phyloP scores from a whole-genome alignment of 2,797 vertebrate species.

The Protosalanx chinensis region DNA sequence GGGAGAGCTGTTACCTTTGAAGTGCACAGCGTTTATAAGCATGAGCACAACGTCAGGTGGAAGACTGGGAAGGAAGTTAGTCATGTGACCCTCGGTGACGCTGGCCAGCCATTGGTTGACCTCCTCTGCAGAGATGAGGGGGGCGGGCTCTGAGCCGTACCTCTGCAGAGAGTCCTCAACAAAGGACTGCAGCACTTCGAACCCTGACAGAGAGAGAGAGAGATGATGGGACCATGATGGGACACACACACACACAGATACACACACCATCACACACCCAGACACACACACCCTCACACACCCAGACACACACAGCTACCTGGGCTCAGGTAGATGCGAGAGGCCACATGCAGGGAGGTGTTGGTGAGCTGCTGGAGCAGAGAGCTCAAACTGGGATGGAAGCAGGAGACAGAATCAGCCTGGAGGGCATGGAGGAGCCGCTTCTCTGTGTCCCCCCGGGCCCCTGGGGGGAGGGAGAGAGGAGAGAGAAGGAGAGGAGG shows the following conservation, averaged over 20 bases:
- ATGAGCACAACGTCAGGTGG: conserved; percentile 76
- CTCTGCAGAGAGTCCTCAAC: conserved; percentile 77
- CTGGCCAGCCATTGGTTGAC: conserved; percentile 88
- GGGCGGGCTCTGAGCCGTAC: conserved; percentile 75
- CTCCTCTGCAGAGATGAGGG: conserved; percentile 71
- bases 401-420: conserved; percentile 65
- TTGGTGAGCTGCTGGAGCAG: conserved; percentile 67
- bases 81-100: conserved; percentile 80
- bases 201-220: conserved; percentile 60
- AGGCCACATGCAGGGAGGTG: conserved; percentile 72
- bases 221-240: not conserved
- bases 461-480: conserved; percentile 65
- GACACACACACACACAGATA: not conserved
- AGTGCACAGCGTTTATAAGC: conserved; percentile 86
- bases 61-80: conserved; percentile 80
- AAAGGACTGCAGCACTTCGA: conserved; percentile 81
- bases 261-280: not conserved
- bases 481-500: not conserved
- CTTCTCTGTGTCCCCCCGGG: conserved; percentile 79
- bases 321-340: conserved; percentile 83
- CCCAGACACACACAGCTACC: conserved; percentile 61
- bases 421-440: conserved; percentile 75
- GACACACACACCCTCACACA: not conserved
- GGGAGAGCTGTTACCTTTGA: conserved; percentile 75
- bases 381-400: conserved; percentile 73